phyloP scores from a whole-genome alignment of 2,797 vertebrate species.

The Scyliorhinus canicula region DNA sequence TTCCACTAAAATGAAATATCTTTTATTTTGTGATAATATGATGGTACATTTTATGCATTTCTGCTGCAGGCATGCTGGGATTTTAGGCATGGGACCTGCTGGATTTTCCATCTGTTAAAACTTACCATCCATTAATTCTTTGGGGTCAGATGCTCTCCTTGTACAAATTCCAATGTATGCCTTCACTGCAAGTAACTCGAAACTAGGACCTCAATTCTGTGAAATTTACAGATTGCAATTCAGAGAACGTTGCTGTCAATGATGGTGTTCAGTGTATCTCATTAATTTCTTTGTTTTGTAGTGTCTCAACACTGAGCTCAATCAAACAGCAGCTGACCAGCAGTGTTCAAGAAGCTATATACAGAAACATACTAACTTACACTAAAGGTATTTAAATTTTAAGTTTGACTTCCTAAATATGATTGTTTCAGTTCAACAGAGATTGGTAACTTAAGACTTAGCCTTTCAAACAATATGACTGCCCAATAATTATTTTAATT shows the following conservation, averaged over 20 bases:
- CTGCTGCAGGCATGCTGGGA: background rate
- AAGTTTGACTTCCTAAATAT: background rate
- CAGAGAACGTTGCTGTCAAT: background rate
- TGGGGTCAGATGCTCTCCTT: too few species aligned
- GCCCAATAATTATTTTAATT: background rate
- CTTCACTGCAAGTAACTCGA: background rate
- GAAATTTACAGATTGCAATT: background rate
- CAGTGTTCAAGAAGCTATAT: background rate
- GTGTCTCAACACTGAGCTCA: background rate
- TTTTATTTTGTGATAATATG: background rate
- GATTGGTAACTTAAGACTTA: background rate
- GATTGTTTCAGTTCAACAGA: background rate
- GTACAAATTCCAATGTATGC: background rate
- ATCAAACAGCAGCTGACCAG: slow-evolving; percentile 1
- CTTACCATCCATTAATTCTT: background rate
- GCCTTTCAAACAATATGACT: background rate
- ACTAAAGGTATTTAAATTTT: background rate
- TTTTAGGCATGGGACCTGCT: background rate
- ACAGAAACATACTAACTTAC: background rate
- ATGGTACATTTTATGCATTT: background rate
- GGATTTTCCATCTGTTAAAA: background rate
- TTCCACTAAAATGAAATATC: background rate
- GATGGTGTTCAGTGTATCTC: background rate
- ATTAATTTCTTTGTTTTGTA: background rate
- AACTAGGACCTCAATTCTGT: background rate